Evolutionary conservation across 2,888 invertebrate genomes (phyloP).

Genomic region (Pharmacophagus antenor): DNA sequence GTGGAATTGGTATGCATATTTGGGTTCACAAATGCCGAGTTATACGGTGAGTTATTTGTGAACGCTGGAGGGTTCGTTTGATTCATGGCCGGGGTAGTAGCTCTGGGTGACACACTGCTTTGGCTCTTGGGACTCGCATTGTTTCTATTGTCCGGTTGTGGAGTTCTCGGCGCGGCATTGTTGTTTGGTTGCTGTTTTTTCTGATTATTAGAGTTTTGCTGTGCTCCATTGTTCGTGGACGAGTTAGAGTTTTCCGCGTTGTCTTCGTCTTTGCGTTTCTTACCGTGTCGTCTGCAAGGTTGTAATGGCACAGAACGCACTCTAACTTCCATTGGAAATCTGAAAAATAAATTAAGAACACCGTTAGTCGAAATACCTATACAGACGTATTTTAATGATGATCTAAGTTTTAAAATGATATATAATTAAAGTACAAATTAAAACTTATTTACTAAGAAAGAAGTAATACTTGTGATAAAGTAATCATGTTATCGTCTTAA

Average conservation of each 20-base stretch:
- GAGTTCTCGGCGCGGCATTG: conserved; percentile 66
- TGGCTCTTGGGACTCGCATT: conserved; percentile 74
- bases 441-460: no score
- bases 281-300: conserved; percentile 89
- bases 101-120: conserved; percentile 80
- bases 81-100: conserved; percentile 64
- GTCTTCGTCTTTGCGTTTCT: conserved; percentile 88
- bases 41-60: conserved; percentile 64
- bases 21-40: conserved; percentile 73
- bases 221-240: conserved; percentile 46
- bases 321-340: conserved; percentile 93
- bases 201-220: conserved; percentile 66
- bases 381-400: background rate
- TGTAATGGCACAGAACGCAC: conserved; percentile 91
- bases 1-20: conserved; percentile 67
- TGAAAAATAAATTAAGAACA: conserved; percentile 60
- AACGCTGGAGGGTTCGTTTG: conserved; percentile 64
- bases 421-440: no score
- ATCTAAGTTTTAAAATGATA: background rate
- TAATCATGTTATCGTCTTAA: no score
- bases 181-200: conserved; percentile 57
- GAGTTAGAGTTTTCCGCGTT: conserved; percentile 60
- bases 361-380: background rate
- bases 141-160: conserved; percentile 66
- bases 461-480: no score